Conservation (phyloP, 2,797 vertebrate genomes). For the Mycteria americana region DNA sequence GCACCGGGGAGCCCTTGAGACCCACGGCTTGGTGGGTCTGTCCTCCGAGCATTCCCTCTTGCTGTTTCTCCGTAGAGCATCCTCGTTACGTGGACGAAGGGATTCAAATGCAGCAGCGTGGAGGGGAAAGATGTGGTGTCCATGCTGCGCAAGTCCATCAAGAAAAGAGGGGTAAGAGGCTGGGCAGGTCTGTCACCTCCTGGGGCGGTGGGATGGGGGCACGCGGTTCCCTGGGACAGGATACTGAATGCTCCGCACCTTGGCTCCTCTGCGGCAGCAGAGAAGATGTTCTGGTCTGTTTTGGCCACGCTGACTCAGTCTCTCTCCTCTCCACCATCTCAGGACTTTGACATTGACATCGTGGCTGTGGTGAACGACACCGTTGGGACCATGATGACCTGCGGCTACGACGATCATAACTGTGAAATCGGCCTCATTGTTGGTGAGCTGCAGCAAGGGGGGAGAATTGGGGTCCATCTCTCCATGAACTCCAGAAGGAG, state of each 20-base stretch:
- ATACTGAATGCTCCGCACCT: accelerated
- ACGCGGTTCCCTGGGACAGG: accelerated
- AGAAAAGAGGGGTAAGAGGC: conserved; percentile 86
- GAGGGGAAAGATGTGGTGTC: conserved; percentile 91
- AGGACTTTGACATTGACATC: conserved; percentile 96
- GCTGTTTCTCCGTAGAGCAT: conserved; percentile 78
- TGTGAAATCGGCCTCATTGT: conserved; percentile 96
- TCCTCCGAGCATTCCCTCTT: neutral
- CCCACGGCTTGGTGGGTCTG: neutral
- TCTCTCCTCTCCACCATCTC: neutral
- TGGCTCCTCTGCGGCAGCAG: accelerated
- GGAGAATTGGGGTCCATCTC: neutral
- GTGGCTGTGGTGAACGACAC: conserved; percentile 95
- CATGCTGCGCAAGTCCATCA: conserved; percentile 87
- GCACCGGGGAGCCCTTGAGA: too few species aligned
- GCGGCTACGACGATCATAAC: conserved; percentile 92
- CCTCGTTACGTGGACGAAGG: conserved; percentile 92
- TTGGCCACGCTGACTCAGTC: neutral
- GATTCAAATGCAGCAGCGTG: conserved; percentile 89
- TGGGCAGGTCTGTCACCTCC: neutral
- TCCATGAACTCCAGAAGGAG: neutral
- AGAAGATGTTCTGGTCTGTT: accelerated
- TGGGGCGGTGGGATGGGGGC: accelerated
- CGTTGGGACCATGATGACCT: conserved; percentile 98
- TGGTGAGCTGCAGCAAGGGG: conserved; percentile 75